Percentiles rank a stretch among this genome's conserved stretches.
phyloP scores from a whole-genome alignment of 2,888 invertebrate species.

The Antheraea assamensis region DNA sequence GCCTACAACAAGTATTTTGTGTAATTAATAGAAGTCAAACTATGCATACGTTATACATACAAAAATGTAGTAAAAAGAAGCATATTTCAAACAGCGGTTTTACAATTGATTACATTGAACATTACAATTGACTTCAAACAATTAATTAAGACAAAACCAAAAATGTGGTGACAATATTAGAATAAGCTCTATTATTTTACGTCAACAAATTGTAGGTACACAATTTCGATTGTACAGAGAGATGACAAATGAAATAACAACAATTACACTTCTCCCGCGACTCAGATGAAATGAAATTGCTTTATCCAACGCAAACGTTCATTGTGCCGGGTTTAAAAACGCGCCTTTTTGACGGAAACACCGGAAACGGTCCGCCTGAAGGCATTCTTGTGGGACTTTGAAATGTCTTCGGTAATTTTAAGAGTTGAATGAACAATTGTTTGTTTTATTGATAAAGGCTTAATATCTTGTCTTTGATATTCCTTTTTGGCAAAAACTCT shows the following conservation, averaged over 20 bases:
- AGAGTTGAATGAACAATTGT: slow-evolving; percentile 19
- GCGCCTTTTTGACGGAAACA: slow-evolving; percentile 36
- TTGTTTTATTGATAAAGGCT: slow-evolving; percentile 24
- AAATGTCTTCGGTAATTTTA: slow-evolving; percentile 28
- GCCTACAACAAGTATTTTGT: too few relatives aligned
- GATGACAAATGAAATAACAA: slow-evolving; percentile 46
- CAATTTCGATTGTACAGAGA: slow-evolving; percentile 41
- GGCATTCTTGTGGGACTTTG: slow-evolving; percentile 31
- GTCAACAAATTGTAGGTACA: slow-evolving; percentile 19
- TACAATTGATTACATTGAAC: background rate
- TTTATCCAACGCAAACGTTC: slow-evolving; percentile 37
- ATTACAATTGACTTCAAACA: background rate
- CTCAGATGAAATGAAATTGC: slow-evolving; percentile 43
- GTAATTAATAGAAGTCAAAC: too few relatives aligned
- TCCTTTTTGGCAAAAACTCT: background rate
- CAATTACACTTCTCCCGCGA: slow-evolving; percentile 42
- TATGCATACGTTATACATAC: background rate
- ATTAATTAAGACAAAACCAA: background rate
- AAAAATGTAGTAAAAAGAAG: background rate
- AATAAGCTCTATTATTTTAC: slow-evolving; percentile 22
- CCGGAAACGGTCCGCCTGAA: slow-evolving; percentile 28
- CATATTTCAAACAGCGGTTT: background rate
- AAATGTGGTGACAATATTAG: slow-evolving; percentile 27
- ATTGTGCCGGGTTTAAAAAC: slow-evolving; percentile 39
- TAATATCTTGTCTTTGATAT: slow-evolving; percentile 8